Base-by-base conservation (phyloP, 2,888 invertebrate species). In the Steinernema scapterisci region DNA sequence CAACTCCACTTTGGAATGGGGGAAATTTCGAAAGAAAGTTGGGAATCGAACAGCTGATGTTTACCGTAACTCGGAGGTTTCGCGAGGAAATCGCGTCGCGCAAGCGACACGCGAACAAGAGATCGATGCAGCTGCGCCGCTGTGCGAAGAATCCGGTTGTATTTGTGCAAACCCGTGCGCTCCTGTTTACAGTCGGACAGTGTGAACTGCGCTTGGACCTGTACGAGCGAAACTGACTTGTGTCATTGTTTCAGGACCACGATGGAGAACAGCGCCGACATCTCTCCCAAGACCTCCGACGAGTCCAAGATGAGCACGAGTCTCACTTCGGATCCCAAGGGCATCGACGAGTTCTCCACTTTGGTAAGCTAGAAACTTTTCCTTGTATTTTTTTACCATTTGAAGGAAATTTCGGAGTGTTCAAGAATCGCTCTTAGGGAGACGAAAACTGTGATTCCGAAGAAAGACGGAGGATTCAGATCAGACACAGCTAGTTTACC, bases 81-180 rank as follows among this genome's bases (percentile, higher is more conserved):
- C 63, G 63, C 63, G 63, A 63, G 63, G 63, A 63, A 63, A 31
- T 11, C 63, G 48, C 48, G n/a, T 13, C 25, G 27, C 63, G 63
- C 27, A 63, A 3, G 38, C 3, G 38, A 3, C 5, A 38, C 38
- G 38, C 38, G 38, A 38, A 9, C 38, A 9, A 38, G 38, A 38
- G 38, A 38, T 63, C 63, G 63, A 63, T 63, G 38, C 38, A n/a
- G 38, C 38, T 38, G 5, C 38, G 38, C 38, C 38, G 38, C 38
- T 38, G 38, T 9, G n/a, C n/a, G 45, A 23, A 11, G 63, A 31
- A 63, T 63, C 63, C 63, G 63, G 63, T 63, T 13, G 63, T 48
- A 16, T 48, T 48, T 48, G 48, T 48, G 48, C 48, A 19, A 48
- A 48, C n/a, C 13, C 13, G 48, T 44, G 45, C 45, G 48, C n/a